These are phyloP conservation scores for Illadopsis cleaveri DNA, from an alignment of 2,113 vertebrate species.

Conservation along the genomic window DNA sequence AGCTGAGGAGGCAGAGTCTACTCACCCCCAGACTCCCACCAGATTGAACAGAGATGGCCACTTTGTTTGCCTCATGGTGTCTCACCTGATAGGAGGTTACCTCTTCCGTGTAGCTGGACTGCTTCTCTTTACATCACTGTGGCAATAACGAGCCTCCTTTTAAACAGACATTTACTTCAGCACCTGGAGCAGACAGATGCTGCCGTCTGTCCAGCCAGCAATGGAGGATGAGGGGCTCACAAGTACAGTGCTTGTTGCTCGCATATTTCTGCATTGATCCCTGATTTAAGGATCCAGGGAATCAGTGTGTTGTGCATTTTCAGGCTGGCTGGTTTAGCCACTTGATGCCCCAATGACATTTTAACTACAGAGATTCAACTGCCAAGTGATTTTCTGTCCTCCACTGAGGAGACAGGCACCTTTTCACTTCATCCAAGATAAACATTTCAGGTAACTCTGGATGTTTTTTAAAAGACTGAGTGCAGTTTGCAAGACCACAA, in stretches of 20 bases:
- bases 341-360: neutral
- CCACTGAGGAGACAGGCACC: neutral
- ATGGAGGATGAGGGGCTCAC: neutral
- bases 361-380: neutral
- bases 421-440: neutral
- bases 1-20: neutral
- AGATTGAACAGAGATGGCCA: neutral
- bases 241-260: neutral
- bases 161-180: neutral
- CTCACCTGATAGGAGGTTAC: neutral
- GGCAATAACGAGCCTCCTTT: fast-evolving
- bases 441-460: neutral
- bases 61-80: neutral
- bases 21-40: neutral
- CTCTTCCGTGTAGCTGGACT: neutral
- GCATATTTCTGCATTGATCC: neutral
- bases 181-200: neutral
- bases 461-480: neutral
- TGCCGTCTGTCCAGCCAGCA: neutral
- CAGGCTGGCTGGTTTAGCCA: neutral
- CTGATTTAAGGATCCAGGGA: neutral
- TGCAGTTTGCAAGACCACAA: neutral
- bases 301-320: neutral
- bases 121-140: neutral
- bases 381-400: neutral